Base-by-base conservation (phyloP, 2,797 vertebrate genomes). In the Arctocebus calabarensis region DNA sequence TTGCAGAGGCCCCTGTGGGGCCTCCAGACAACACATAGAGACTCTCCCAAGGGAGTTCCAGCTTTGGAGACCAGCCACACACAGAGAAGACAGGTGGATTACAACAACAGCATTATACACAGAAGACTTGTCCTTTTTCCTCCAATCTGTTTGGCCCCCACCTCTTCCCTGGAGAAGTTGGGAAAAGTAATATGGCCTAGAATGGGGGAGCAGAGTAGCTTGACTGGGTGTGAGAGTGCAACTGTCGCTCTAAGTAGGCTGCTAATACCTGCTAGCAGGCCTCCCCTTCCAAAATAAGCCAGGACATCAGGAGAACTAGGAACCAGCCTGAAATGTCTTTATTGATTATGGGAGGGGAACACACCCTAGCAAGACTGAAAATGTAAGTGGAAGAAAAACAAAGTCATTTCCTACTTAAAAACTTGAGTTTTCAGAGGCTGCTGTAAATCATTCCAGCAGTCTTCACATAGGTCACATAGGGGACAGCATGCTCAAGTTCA, bases 31-130 rank as follows among this genome's bases (percentile, higher is more conserved):
- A 20, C 17, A 29, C 9, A 19, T 4, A 34, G 61, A 62, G 25
- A 20, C 25, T 14, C 10, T 89, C 14, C n/a, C 10, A 61, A 32
- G 66, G 13, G 27, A 79, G 27, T 20, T 0, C 43, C 52, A 32
- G 52, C 27, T 74, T 61, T 43, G 9, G n/a, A 1, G 55, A 16
- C 52, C 52, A 78, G 20, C 7, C 29, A 12, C 19, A 52, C 3
- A 3, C 6, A 66, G 27, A 73, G 1, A 2, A 3, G 7, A 22
- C n/a, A 4, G 22, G 59, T 48, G 16, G 32, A 29, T 55, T 8
- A 52, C 1, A 19, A 9, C 7, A 34, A 19, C 1, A 62, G 29
- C 8, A 0, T 7, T 4, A 2, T 40, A 13, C 17, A 17, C 6
- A 7, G 34, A 19, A 62, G 40, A 40, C 23, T 3, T 32, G 27